These are phyloP conservation scores for Dendrolimus kikuchii DNA, from an alignment of 1,140 invertebrate species.

Conservation along the genomic window DNA sequence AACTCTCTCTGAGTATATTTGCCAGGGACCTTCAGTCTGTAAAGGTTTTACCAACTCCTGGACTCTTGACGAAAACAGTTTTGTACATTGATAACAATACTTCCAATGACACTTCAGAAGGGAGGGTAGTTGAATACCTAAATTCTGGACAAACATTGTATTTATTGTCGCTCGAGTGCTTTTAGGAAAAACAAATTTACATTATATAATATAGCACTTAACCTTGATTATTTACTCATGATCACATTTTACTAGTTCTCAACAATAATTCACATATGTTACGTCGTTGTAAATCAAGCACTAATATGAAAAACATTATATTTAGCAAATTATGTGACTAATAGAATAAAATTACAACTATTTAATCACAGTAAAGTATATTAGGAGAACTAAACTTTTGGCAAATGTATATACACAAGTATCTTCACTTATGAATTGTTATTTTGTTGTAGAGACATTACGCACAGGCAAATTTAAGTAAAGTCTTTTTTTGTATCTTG, in stretches of 20 bases:
- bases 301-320: too few species aligned
- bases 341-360: neutral
- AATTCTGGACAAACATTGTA: slow-evolving; percentile 42
- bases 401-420: too few species aligned
- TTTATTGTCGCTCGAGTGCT: slow-evolving; percentile 22
- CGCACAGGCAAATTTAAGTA: too few species aligned
- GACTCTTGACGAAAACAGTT: slow-evolving; percentile 41
- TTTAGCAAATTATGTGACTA: too few species aligned
- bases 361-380: slow-evolving; percentile 1
- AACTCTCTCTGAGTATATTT: slow-evolving; percentile 75
- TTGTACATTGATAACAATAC: slow-evolving; percentile 37
- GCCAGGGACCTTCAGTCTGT: slow-evolving; percentile 59
- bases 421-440: too few species aligned
- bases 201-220: slow-evolving; percentile 4
- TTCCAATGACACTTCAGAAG: slow-evolving; percentile 33
- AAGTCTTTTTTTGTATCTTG: too few species aligned
- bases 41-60: slow-evolving; percentile 17
- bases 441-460: neutral
- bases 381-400: neutral
- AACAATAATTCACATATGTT: too few species aligned
- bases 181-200: slow-evolving; percentile 13
- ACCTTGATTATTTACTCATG: neutral
- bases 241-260: too few species aligned
- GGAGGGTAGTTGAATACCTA: slow-evolving; percentile 25
- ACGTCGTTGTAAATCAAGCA: too few species aligned